Evolutionary conservation across 2,797 vertebrate species (phyloP).

Genomic region (Thunnus albacares): DNA sequence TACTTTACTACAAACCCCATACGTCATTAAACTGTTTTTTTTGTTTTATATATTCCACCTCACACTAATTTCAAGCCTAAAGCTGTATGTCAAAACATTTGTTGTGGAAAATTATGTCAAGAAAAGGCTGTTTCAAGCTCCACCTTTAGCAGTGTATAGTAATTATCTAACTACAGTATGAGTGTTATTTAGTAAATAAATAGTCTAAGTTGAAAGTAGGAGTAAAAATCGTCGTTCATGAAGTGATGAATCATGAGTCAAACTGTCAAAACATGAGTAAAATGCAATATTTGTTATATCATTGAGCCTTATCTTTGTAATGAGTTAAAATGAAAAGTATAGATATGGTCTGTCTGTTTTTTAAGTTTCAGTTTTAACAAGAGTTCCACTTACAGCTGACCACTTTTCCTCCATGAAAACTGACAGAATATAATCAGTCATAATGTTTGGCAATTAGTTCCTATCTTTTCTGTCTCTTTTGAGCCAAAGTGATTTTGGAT

Average conservation of each 20-base stretch:
- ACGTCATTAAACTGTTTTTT: slow-evolving; percentile 20
- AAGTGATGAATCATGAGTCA: slow-evolving; percentile 6
- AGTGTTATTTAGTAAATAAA: not conserved
- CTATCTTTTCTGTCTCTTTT: slow-evolving; percentile 33
- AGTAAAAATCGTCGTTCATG: not conserved
- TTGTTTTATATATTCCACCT: slow-evolving; percentile 20
- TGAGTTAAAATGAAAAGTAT: not conserved
- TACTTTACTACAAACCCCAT: slow-evolving; percentile 5
- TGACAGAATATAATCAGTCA: not conserved
- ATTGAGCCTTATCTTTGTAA: not conserved
- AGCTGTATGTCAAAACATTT: slow-evolving; percentile 47
- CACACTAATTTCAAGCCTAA: not conserved
- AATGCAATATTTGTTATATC: not conserved
- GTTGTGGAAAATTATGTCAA: slow-evolving; percentile 71
- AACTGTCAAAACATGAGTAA: no score
- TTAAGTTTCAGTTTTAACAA: not conserved
- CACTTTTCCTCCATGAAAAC: slow-evolving; percentile 10
- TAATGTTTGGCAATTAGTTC: slow-evolving; percentile 2
- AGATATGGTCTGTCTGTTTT: not conserved
- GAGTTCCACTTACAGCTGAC: slow-evolving; percentile 5
- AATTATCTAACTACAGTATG: slow-evolving; percentile 25
- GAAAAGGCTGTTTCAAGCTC: slow-evolving; percentile 60
- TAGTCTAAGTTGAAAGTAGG: not conserved
- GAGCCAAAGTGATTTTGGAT: slow-evolving; percentile 3
- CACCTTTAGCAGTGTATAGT: slow-evolving; percentile 59